A percentile compares a stretch with the other conserved stretches of the same genome.
These are phyloP conservation scores for Pangasius sanitwongsei DNA, from an alignment of 2,797 vertebrate genomes.

Conservation along the genomic window DNA sequence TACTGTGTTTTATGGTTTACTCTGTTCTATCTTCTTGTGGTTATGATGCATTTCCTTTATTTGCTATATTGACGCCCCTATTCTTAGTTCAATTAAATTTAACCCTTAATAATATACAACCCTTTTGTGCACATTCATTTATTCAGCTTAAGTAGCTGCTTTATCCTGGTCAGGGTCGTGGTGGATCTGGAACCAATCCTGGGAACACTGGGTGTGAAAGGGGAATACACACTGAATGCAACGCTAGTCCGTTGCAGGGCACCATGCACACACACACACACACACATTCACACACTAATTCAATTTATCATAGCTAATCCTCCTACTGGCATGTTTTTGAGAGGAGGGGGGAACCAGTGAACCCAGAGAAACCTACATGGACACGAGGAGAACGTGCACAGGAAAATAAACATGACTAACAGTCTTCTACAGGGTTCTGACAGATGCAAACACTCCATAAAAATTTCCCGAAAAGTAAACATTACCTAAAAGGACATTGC, in stretches of 20 bases:
- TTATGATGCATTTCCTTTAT: neutral
- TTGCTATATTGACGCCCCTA: neutral
- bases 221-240: neutral
- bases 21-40: neutral
- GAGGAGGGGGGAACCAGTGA: neutral
- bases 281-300: neutral
- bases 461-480: neutral
- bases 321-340: neutral
- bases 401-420: slow-evolving; percentile 7
- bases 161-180: neutral
- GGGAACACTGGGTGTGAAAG: neutral
- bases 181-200: neutral
- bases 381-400: neutral
- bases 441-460: neutral
- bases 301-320: neutral
- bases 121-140: neutral
- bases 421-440: neutral
- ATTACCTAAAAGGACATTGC: neutral
- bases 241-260: neutral
- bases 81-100: neutral
- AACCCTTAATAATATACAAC: neutral
- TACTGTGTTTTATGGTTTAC: neutral
- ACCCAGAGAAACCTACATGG: neutral
- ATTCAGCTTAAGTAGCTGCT: neutral
- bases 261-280: neutral